Percentiles rank a stretch among this genome's conserved stretches.
Conservation (phyloP, 2,113 vertebrate species). For the Lucifuga dentata region DNA sequence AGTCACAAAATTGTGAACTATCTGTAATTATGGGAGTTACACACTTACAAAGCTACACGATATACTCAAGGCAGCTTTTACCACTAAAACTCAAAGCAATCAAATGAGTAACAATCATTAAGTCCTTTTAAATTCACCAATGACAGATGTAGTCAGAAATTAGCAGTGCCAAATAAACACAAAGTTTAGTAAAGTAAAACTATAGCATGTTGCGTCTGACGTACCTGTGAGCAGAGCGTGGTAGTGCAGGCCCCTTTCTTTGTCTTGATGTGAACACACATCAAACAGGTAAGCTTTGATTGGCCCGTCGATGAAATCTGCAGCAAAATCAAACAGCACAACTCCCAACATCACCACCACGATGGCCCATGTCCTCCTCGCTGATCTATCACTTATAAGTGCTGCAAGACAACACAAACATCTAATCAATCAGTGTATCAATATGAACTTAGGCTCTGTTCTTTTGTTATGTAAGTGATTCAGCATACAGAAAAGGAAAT, state of each 20-base stretch:
- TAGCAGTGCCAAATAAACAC: background rate
- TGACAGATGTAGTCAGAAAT: background rate
- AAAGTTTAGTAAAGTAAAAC: background rate
- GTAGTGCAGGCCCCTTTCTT: constrained; percentile 94
- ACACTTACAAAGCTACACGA: background rate
- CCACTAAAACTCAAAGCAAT: background rate
- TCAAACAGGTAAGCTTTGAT: constrained; percentile 99
- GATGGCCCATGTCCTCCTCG: constrained; percentile 86
- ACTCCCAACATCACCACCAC: constrained; percentile 94
- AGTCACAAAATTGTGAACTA: no score
- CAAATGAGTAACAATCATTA: background rate
- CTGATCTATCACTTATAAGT: constrained; percentile 57
- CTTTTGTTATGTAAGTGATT: no score
- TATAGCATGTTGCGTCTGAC: constrained; percentile 2
- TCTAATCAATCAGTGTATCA: background rate
- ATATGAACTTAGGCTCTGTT: no score
- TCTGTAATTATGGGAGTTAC: background rate
- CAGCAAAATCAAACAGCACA: constrained; percentile 96
- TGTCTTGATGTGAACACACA: constrained; percentile 94
- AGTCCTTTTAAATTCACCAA: background rate
- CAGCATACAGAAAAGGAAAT: background rate
- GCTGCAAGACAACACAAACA: constrained; percentile 68
- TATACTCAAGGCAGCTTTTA: background rate
- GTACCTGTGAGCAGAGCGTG: constrained; percentile 97
- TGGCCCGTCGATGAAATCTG: constrained; percentile 97